Evolutionary conservation across 2,113 vertebrate genomes (phyloP).

Genomic region (Platichthys stellatus): DNA sequence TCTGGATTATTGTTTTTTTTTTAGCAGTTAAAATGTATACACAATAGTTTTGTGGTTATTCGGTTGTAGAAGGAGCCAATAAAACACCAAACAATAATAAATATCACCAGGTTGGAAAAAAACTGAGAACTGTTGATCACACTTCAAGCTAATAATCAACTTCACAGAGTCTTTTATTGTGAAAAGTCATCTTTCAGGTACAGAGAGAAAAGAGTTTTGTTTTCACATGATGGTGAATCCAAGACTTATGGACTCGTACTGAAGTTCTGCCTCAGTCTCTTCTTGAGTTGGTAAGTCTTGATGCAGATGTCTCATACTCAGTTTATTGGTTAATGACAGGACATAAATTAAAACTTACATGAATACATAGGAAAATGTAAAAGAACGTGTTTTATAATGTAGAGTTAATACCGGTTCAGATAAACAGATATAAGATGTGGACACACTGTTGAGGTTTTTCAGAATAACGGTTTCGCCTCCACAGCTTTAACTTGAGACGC

Average conservation of each 20-base stretch:
- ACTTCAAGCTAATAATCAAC: not conserved
- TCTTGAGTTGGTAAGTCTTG: too few relatives aligned
- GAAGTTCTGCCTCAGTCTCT: too few relatives aligned
- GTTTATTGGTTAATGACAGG: not conserved
- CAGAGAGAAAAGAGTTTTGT: not conserved
- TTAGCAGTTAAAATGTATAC: too few relatives aligned
- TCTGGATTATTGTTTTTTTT: too few relatives aligned
- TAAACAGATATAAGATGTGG: not conserved
- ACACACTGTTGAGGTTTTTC: not conserved
- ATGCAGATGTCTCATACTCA: too few relatives aligned
- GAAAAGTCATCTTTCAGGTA: not conserved
- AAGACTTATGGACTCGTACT: too few relatives aligned
- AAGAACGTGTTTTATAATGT: not conserved
- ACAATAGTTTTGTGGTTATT: not conserved
- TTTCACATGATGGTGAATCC: too few relatives aligned
- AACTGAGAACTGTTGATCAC: too few relatives aligned
- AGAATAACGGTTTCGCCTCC: constrained; percentile 56
- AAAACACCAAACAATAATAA: too few relatives aligned
- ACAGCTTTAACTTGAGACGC: constrained; percentile 74
- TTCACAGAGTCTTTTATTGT: constrained; percentile 5
- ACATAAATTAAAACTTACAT: not conserved
- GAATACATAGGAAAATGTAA: not conserved
- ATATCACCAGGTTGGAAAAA: not conserved
- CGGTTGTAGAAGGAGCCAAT: not conserved
- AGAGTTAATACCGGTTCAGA: not conserved